Conservation (phyloP, 1,140 invertebrate genomes). For the Himalopsyche phryganea region DNA sequence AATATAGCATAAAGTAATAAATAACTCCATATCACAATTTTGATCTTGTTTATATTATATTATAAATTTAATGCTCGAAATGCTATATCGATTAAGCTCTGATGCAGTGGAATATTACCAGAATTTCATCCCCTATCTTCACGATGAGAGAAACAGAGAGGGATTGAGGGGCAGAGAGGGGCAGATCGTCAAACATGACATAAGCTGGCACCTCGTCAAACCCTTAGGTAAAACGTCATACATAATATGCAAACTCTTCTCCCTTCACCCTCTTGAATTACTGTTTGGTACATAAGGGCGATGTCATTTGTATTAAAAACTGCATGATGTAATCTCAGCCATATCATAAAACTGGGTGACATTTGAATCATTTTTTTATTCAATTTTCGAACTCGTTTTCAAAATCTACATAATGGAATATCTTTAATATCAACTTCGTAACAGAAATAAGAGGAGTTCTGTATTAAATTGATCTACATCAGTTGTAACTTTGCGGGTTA, state of each 20-base stretch:
- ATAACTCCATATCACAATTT: no score
- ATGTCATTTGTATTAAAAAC: constrained; percentile 13
- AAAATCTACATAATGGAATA: neutral
- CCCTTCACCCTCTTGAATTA: constrained; percentile 4
- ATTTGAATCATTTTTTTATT: neutral
- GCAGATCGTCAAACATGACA: constrained; percentile 19
- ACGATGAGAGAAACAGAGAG: neutral
- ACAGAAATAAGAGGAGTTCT: no score
- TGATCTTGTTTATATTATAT: no score
- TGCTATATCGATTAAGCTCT: no score
- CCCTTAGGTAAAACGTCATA: constrained; percentile 24
- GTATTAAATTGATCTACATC: no score
- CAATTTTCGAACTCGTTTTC: neutral
- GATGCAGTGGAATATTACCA: no score
- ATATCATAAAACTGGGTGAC: neutral
- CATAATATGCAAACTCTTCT: constrained; percentile 14
- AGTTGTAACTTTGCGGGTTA: no score
- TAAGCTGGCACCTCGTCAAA: constrained; percentile 21
- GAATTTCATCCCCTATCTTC: no score
- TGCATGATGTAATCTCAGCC: constrained; percentile 19
- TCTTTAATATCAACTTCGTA: no score
- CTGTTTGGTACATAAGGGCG: neutral
- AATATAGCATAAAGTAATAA: no score
- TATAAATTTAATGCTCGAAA: no score
- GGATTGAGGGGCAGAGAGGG: neutral